Evolutionary conservation across 1,140 invertebrate genomes (phyloP).

Genomic region (Helicoverpa zea): DNA sequence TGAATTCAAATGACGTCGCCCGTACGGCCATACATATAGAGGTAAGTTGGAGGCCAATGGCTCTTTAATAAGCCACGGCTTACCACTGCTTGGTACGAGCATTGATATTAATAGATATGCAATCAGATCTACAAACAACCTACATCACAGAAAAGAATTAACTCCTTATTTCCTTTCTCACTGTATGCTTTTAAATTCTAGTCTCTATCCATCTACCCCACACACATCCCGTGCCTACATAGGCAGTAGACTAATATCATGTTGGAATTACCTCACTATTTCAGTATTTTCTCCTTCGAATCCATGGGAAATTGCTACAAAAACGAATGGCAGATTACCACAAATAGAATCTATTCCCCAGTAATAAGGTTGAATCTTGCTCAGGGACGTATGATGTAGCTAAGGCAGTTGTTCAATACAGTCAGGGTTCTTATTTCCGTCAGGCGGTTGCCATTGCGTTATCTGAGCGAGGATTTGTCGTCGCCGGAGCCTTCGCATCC

Average conservation of each 20-base stretch:
- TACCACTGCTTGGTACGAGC: slow-evolving; percentile 7
- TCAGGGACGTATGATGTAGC: background rate
- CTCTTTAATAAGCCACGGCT: slow-evolving; percentile 19
- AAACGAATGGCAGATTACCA: background rate
- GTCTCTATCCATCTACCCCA: slow-evolving; percentile 3
- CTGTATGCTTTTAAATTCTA: background rate
- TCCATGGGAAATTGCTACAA: slow-evolving; percentile 37
- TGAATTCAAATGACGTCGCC: slow-evolving; percentile 35
- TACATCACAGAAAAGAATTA: background rate
- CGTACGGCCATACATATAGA: slow-evolving; percentile 22
- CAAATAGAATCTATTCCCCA: slow-evolving; percentile 8
- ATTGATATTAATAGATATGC: background rate
- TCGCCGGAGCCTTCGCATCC: slow-evolving; percentile 41
- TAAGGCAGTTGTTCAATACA: slow-evolving; percentile 41
- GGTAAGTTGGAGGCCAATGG: slow-evolving; percentile 17
- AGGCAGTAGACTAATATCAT: slow-evolving; percentile 25
- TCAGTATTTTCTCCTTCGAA: slow-evolving; percentile 33
- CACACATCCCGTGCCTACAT: slow-evolving; percentile 1
- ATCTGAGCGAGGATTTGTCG: slow-evolving; percentile 46
- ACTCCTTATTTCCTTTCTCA: too few species aligned
- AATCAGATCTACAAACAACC: background rate
- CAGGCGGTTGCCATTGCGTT: slow-evolving; percentile 44
- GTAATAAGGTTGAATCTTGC: slow-evolving; percentile 18
- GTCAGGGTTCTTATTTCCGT: slow-evolving; percentile 45
- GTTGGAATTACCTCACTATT: slow-evolving; percentile 36